Conservation (phyloP, 2,797 vertebrate genomes). For the Aulostomus chinensis region DNA sequence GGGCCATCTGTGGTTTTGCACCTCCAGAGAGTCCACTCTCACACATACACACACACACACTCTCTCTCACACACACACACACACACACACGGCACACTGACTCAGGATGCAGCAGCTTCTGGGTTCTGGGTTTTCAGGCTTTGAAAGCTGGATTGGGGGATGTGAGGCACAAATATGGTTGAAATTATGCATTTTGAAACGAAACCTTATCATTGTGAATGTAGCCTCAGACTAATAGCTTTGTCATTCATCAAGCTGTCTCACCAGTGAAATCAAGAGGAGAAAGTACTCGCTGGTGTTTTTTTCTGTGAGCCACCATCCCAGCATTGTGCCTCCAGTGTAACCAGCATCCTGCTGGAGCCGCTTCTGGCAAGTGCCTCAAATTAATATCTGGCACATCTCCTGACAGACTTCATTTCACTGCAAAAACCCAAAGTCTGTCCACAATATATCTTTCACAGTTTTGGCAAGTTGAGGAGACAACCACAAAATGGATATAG, state of each 20-base stretch:
- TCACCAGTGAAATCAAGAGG: conserved; percentile 24
- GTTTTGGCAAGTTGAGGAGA: conserved; percentile 37
- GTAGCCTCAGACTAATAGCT: conserved; percentile 13
- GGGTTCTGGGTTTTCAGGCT: too few species aligned
- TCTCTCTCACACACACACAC: too few species aligned
- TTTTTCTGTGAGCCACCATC: conserved; percentile 28
- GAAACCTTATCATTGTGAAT: too few species aligned
- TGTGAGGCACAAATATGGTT: too few species aligned
- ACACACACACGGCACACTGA: too few species aligned
- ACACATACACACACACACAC: too few species aligned
- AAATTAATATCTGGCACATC: conserved; percentile 67
- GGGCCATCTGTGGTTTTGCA: too few species aligned
- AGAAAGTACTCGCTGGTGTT: conserved; percentile 14
- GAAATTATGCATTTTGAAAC: too few species aligned
- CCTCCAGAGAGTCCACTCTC: too few species aligned
- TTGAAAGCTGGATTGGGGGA: too few species aligned
- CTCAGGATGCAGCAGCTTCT: too few species aligned
- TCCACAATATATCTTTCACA: conserved; percentile 38
- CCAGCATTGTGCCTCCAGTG: conserved; percentile 31
- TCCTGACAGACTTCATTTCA: conserved; percentile 51
- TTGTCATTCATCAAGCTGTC: conserved; percentile 27
- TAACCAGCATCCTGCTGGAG: conserved; percentile 61
- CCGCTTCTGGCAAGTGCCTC: conserved; percentile 60
- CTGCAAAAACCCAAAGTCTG: conserved; percentile 49
- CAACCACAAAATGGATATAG: conserved; percentile 46